These are phyloP conservation scores for Bathynomus jamesi DNA, from an alignment of 1,140 invertebrate genomes.

Conservation along the genomic window DNA sequence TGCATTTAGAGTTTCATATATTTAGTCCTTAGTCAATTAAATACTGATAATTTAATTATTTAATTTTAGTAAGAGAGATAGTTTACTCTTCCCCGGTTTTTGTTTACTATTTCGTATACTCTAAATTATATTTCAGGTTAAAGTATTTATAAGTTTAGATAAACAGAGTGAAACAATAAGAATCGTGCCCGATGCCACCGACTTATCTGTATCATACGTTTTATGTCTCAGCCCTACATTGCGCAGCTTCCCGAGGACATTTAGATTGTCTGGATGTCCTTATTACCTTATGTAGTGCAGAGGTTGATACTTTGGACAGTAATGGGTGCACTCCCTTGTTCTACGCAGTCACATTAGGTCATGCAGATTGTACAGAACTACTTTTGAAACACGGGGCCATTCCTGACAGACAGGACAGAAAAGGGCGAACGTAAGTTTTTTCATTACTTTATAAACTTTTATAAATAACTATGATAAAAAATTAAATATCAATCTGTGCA, in stretches of 20 bases:
- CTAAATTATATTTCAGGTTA: too few relatives aligned
- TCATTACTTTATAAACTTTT: too few relatives aligned
- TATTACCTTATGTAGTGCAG: conserved; percentile 76
- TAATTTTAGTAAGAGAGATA: too few relatives aligned
- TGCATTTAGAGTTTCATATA: neutral
- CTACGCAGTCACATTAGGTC: conserved; percentile 90
- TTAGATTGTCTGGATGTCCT: conserved; percentile 83
- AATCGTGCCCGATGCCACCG: neutral
- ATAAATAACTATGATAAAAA: too few relatives aligned
- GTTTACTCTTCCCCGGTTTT: neutral
- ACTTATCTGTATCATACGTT: neutral
- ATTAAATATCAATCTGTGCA: too few relatives aligned
- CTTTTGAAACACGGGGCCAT: conserved; percentile 80
- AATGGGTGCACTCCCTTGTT: conserved; percentile 93
- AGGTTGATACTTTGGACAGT: conserved; percentile 70
- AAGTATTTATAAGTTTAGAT: neutral
- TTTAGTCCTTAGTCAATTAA: too few relatives aligned
- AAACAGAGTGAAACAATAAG: neutral
- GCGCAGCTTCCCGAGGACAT: conserved; percentile 82
- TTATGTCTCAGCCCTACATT: conserved; percentile 69
- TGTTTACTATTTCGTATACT: too few relatives aligned
- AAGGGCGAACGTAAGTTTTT: conserved; percentile 68
- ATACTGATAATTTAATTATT: too few relatives aligned
- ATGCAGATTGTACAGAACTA: conserved; percentile 84
- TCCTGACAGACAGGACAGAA: conserved; percentile 81